These are phyloP conservation scores for Isaurus tuberculatus DNA, from an alignment of 92 coral and sea anemone species.

Conservation along the genomic window DNA sequence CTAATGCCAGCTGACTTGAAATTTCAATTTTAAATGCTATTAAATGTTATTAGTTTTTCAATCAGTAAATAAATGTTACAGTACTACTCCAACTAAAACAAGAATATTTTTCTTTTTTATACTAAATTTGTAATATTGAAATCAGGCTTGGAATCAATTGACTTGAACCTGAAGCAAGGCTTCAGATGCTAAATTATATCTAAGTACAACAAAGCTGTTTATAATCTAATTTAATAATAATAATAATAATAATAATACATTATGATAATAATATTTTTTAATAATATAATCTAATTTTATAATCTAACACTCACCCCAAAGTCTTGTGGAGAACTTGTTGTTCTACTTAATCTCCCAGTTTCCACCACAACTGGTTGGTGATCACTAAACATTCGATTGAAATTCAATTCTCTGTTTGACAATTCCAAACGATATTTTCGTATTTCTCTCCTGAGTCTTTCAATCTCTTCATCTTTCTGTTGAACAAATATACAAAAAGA, in stretches of 20 bases:
- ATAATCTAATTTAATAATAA: background rate
- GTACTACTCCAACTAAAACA: too few relatives aligned
- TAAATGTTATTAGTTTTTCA: too few relatives aligned
- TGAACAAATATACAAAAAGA: background rate
- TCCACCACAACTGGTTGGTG: conserved; percentile 85
- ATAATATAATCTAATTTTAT: background rate
- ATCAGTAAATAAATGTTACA: too few relatives aligned
- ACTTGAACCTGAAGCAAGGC: too few relatives aligned
- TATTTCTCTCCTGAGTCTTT: conserved; percentile 87
- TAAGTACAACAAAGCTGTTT: too few relatives aligned
- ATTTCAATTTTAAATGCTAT: too few relatives aligned
- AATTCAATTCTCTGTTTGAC: conserved; percentile 90
- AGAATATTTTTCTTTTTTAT: too few relatives aligned
- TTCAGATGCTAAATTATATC: too few relatives aligned
- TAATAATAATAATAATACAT: background rate
- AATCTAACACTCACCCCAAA: conserved; percentile 13
- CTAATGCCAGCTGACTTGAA: too few relatives aligned
- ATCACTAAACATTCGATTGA: conserved; percentile 95
- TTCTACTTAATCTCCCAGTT: conserved; percentile 58
- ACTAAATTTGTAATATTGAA: too few relatives aligned
- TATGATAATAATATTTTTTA: too few relatives aligned
- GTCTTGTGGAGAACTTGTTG: conserved; percentile 21
- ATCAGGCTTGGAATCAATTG: too few relatives aligned
- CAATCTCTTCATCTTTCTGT: conserved; percentile 92
- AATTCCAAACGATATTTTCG: conserved; percentile 95